Conservation (phyloP, 2,797 vertebrate species). For the Melopsittacus undulatus region DNA sequence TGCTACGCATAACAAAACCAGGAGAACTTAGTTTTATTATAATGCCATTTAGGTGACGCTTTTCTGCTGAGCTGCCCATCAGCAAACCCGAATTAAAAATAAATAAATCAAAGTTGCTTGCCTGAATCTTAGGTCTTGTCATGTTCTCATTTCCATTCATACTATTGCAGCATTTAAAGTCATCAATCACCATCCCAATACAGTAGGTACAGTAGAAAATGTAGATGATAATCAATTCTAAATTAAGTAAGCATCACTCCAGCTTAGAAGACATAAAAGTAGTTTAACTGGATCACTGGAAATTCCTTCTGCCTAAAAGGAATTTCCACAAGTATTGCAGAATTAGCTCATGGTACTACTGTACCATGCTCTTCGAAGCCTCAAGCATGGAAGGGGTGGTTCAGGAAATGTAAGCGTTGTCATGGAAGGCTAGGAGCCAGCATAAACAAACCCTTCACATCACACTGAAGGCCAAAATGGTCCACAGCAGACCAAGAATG, state of each 20-base stretch:
- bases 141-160: background rate
- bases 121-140: background rate
- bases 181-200: background rate
- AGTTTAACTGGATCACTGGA: conserved; percentile 12
- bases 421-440: background rate
- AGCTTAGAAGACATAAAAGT: conserved; percentile 5
- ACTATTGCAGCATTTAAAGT: background rate
- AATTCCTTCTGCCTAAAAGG: conserved; percentile 26
- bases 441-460: background rate
- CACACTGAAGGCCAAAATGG: background rate
- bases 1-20: background rate
- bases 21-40: background rate
- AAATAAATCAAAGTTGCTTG: background rate
- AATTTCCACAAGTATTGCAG: background rate
- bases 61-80: background rate
- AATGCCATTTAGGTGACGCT: background rate
- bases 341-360: background rate
- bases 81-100: background rate
- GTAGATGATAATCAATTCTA: background rate
- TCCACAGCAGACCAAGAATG: background rate
- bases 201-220: background rate
- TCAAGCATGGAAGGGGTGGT: background rate
- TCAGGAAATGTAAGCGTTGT: background rate
- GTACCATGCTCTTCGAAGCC: background rate
- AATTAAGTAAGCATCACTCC: background rate